A percentile compares a stretch with the other conserved stretches of the same genome.
Conservation (phyloP, 1,140 invertebrate genomes). For the Lordiphosa clarofinis region DNA sequence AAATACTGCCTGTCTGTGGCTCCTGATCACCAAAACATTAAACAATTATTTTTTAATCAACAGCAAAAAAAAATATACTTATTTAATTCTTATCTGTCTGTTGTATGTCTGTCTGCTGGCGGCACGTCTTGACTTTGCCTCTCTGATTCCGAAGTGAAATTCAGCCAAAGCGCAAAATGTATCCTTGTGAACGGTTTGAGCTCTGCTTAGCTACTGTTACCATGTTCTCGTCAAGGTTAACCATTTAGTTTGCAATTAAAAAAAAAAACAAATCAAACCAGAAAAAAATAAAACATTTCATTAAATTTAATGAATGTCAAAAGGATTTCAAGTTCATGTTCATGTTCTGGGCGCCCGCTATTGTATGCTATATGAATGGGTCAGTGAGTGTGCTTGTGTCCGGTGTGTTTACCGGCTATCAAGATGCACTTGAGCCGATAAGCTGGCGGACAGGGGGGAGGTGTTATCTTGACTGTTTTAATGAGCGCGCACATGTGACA, state of each 20-base stretch:
- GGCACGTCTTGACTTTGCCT: conserved; percentile 40
- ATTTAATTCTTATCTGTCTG: conserved; percentile 24
- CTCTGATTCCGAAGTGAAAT: conserved; percentile 4
- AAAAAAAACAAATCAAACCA: too few relatives aligned
- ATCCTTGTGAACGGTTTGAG: conserved; percentile 34
- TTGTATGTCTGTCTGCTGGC: conserved; percentile 16
- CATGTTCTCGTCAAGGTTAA: conserved; percentile 49
- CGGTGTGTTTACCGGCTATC: conserved; percentile 36
- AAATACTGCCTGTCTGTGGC: conserved; percentile 23
- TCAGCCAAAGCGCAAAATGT: conserved; percentile 31
- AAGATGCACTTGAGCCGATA: conserved; percentile 67
- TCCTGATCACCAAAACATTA: conserved; percentile 44
- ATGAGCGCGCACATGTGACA: conserved; percentile 47
- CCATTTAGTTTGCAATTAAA: conserved; percentile 53
- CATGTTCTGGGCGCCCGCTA: conserved; percentile 42
- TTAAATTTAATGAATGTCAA: conserved; percentile 66
- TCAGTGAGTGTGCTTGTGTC: conserved; percentile 7
- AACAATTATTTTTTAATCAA: too few relatives aligned
- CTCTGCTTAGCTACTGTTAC: conserved; percentile 36
- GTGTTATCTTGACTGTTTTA: conserved; percentile 28
- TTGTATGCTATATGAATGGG: conserved; percentile 58
- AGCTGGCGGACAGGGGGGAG: background rate
- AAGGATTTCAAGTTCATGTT: conserved; percentile 72
- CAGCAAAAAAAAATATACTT: conserved; percentile 35
- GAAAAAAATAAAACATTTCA: conserved; percentile 21